These are phyloP conservation scores for Eristalis arbustorum DNA, from an alignment of 2,888 invertebrate genomes.

Conservation along the genomic window DNA sequence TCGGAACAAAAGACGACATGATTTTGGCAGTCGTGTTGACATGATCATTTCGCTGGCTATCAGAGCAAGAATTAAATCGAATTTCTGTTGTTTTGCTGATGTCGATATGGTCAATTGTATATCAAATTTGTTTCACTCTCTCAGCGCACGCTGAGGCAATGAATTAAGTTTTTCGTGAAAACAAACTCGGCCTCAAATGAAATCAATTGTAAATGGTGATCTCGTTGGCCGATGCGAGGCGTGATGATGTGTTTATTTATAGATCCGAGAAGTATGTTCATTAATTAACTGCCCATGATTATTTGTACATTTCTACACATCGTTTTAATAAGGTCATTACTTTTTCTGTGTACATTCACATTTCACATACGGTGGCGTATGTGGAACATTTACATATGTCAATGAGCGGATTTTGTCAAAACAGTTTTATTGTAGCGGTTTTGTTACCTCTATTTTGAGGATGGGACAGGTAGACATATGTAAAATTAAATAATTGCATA, in stretches of 20 bases:
- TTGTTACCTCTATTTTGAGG: too few relatives aligned
- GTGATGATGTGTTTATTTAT: not conserved
- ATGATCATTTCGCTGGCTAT: not conserved
- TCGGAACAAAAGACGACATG: constrained; percentile 11
- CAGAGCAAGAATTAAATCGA: constrained; percentile 12
- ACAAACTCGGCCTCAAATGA: constrained; percentile 9
- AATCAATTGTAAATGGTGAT: constrained; percentile 24
- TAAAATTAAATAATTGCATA: too few relatives aligned
- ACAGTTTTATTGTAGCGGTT: not conserved
- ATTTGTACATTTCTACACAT: not conserved
- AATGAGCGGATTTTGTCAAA: too few relatives aligned
- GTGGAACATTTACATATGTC: not conserved
- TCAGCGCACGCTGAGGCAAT: not conserved
- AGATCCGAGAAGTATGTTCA: constrained; percentile 1
- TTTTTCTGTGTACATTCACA: not conserved
- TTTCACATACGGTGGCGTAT: constrained; percentile 1
- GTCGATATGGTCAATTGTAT: constrained; percentile 34
- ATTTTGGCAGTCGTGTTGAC: constrained; percentile 33
- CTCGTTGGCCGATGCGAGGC: constrained; percentile 15
- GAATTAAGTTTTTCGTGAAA: not conserved
- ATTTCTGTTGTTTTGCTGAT: constrained; percentile 10
- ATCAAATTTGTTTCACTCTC: not conserved
- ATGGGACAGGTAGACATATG: too few relatives aligned
- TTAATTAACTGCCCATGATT: not conserved
- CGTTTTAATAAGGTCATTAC: not conserved